Conservation (phyloP, 2,113 vertebrate genomes). For the Probosciger aterrimus region DNA sequence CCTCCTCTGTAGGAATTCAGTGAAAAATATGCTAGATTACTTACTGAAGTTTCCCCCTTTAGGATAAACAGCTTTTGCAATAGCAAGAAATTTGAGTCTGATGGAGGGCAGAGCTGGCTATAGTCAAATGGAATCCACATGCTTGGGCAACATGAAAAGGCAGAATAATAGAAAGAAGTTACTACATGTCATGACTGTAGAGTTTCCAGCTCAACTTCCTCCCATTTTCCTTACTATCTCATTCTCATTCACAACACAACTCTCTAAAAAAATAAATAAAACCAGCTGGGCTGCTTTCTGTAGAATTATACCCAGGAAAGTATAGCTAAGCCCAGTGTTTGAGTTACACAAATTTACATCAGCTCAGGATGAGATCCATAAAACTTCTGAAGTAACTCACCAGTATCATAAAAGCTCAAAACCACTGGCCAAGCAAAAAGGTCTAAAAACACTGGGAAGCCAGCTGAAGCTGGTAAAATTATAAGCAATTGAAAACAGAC, state of each 20-base stretch:
- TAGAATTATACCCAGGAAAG: conserved; percentile 36
- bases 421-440: conserved; percentile 55
- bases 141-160: conserved; percentile 49
- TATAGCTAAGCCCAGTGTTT: conserved; percentile 26
- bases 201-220: conserved; percentile 57
- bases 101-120: conserved; percentile 40
- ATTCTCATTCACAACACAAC: conserved; percentile 58
- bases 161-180: conserved; percentile 59
- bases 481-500: conserved; percentile 61
- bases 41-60: not conserved
- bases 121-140: conserved; percentile 59
- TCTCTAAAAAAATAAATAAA: conserved; percentile 52
- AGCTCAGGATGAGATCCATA: conserved; percentile 65
- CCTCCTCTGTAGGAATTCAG: not conserved
- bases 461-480: conserved; percentile 48
- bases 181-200: conserved; percentile 51
- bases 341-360: conserved; percentile 55
- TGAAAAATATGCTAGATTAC: not conserved
- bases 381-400: conserved; percentile 65
- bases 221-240: conserved; percentile 47
- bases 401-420: conserved; percentile 63
- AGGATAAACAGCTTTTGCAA: conserved; percentile 24
- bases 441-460: conserved; percentile 53
- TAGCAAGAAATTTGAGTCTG: conserved; percentile 38
- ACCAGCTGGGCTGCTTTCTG: conserved; percentile 54